These are phyloP conservation scores for Phrynocephalus vlangalii DNA, from an alignment of 2,797 vertebrate genomes.

Conservation along the genomic window DNA sequence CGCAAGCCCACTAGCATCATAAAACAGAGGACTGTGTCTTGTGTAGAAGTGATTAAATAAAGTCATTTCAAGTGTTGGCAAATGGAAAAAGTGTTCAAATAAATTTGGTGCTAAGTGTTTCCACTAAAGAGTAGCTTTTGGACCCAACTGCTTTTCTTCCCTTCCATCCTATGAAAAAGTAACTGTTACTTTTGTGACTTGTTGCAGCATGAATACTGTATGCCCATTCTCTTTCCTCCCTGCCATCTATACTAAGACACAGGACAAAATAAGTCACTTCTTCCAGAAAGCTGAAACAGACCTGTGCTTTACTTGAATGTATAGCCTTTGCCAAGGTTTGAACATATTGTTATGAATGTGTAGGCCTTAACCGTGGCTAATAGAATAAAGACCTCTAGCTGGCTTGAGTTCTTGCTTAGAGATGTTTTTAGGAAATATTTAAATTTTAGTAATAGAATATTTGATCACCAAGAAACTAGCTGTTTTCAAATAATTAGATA, in stretches of 20 bases:
- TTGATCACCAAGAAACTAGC: conserved; percentile 50
- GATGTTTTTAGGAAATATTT: conserved; percentile 59
- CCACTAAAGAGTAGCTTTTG: background rate
- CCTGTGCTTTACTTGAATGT: conserved; percentile 48
- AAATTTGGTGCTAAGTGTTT: conserved; percentile 33
- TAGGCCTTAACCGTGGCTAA: conserved; percentile 72
- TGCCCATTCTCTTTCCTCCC: background rate
- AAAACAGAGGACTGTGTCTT: background rate
- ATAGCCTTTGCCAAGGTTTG: conserved; percentile 48
- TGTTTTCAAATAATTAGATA: conserved; percentile 42
- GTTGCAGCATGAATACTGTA: conserved; percentile 43
- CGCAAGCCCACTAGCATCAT: background rate
- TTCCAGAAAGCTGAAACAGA: conserved; percentile 15
- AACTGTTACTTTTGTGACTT: conserved; percentile 33
- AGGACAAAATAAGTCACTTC: background rate
- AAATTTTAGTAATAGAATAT: conserved; percentile 55
- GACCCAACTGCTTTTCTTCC: background rate
- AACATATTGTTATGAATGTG: conserved; percentile 39
- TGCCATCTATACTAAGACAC: conserved; percentile 19
- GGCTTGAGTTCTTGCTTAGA: conserved; percentile 61
- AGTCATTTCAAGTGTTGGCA: background rate
- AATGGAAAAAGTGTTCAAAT: conserved; percentile 10
- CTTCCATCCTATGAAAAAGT: background rate
- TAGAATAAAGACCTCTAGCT: conserved; percentile 70
- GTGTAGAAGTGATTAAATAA: background rate